These are phyloP conservation scores for Aethes cnicana DNA, from an alignment of 2,888 invertebrate species.

Conservation along the genomic window DNA sequence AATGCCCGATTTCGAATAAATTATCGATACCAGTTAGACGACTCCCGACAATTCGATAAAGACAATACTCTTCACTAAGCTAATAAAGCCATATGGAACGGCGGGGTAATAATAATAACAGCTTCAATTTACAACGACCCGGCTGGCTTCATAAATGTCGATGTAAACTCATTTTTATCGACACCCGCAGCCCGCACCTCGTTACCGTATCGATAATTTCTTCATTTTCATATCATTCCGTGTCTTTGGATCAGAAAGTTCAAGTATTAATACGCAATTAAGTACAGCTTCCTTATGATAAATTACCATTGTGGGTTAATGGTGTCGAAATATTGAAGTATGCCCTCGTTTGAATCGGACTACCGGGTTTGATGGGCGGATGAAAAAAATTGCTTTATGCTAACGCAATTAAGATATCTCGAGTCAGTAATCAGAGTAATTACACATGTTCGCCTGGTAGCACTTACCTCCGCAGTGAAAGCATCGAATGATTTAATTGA, in stretches of 20 bases:
- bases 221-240: conserved; percentile 58
- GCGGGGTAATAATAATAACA: conserved; percentile 58
- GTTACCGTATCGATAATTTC: conserved; percentile 65
- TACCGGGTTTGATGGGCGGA: conserved; percentile 22
- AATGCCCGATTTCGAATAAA: too few relatives aligned
- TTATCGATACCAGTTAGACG: conserved; percentile 53
- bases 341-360: conserved; percentile 14
- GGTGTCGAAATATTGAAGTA: conserved; percentile 32
- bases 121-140: conserved; percentile 64
- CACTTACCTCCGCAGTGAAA: conserved; percentile 49
- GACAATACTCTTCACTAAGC: conserved; percentile 57
- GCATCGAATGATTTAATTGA: conserved; percentile 34
- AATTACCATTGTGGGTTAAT: conserved; percentile 39
- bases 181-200: conserved; percentile 59
- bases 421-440: conserved; percentile 48
- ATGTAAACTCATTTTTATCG: conserved; percentile 70
- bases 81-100: conserved; percentile 63
- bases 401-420: conserved; percentile 51
- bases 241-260: conserved; percentile 45
- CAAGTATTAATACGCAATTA: conserved; percentile 44
- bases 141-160: conserved; percentile 62
- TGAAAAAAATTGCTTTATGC: conserved; percentile 34
- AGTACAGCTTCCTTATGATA: conserved; percentile 41
- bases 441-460: conserved; percentile 44
- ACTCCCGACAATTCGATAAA: conserved; percentile 46